Percentiles rank a stretch among this genome's conserved stretches.
Evolutionary conservation across 1,140 invertebrate genomes (phyloP).

Genomic region (Solenopsis invicta): DNA sequence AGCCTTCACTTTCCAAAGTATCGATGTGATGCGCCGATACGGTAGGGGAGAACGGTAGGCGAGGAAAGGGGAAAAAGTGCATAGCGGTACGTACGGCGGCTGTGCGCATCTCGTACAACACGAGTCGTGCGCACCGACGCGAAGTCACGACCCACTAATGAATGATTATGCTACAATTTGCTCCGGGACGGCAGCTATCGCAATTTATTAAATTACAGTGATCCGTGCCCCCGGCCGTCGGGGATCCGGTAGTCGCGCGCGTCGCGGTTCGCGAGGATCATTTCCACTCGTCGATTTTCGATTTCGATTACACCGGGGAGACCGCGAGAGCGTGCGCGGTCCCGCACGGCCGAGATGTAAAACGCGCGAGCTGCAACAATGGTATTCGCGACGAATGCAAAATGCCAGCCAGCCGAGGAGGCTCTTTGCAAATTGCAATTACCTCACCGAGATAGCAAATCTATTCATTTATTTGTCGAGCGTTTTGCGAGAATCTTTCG

Average conservation of each 20-base stretch:
- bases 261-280: slow-evolving; percentile 72
- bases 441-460: slow-evolving; percentile 1
- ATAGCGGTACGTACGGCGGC: slow-evolving; percentile 31
- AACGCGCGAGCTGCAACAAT: slow-evolving; percentile 28
- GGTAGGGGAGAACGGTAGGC: neutral
- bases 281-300: slow-evolving; percentile 71
- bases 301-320: slow-evolving; percentile 71
- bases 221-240: slow-evolving; percentile 78
- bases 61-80: slow-evolving; percentile 22
- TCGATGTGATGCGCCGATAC: neutral
- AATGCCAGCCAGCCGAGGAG: slow-evolving; percentile 45
- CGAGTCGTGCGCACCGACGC: slow-evolving; percentile 58
- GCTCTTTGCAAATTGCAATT: slow-evolving; percentile 42
- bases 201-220: slow-evolving; percentile 87
- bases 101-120: slow-evolving; percentile 59
- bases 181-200: slow-evolving; percentile 84
- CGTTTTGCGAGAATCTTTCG: slow-evolving; percentile 13
- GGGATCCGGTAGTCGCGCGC: slow-evolving; percentile 83
- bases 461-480: slow-evolving; percentile 24
- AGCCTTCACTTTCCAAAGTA: neutral
- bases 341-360: neutral
- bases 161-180: slow-evolving; percentile 87
- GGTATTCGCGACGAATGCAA: slow-evolving; percentile 57
- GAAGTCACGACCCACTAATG: slow-evolving; percentile 87
- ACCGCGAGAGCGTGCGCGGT: slow-evolving; percentile 5